These are phyloP conservation scores for Doryteuthis pealeii DNA, from an alignment of 1,140 invertebrate genomes.

Conservation along the genomic window DNA sequence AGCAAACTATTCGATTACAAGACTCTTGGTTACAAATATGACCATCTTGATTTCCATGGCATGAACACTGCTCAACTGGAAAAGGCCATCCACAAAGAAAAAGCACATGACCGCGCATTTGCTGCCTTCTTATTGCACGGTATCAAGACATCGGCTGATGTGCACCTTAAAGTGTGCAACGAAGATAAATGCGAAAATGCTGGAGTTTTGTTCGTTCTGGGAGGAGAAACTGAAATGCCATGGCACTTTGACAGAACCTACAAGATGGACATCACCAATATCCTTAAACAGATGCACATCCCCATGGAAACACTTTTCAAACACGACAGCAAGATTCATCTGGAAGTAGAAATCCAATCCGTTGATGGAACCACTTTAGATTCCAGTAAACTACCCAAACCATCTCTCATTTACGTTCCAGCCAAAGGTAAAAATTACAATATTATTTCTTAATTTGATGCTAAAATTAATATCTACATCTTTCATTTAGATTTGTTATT, in stretches of 20 bases:
- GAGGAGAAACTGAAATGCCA: constrained; percentile 27
- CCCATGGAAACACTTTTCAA: background rate
- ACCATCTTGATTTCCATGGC: constrained; percentile 28
- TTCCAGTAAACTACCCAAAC: constrained; percentile 10
- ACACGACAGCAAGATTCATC: constrained; percentile 14
- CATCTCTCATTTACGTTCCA: constrained; percentile 21
- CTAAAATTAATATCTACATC: too few relatives aligned
- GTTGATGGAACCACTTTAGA: constrained; percentile 22
- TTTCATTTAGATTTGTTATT: too few relatives aligned
- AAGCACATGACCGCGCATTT: constrained; percentile 24
- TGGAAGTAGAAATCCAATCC: constrained; percentile 18
- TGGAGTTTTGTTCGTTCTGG: constrained; percentile 24
- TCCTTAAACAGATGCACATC: background rate
- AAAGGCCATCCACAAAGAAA: constrained; percentile 23
- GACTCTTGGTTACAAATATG: constrained; percentile 30
- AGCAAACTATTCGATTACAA: constrained; percentile 29
- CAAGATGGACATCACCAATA: constrained; percentile 31
- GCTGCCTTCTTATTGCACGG: constrained; percentile 24
- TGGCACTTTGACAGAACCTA: constrained; percentile 32
- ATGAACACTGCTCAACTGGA: constrained; percentile 22
- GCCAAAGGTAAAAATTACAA: constrained; percentile 13
- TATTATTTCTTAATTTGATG: too few relatives aligned
- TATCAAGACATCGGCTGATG: constrained; percentile 21
- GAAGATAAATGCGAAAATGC: constrained; percentile 13
- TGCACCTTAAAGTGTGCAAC: constrained; percentile 22